Percentiles rank a stretch among this genome's conserved stretches.
Conservation (phyloP, 2,888 invertebrate genomes). For the Oasisia sp. region DNA sequence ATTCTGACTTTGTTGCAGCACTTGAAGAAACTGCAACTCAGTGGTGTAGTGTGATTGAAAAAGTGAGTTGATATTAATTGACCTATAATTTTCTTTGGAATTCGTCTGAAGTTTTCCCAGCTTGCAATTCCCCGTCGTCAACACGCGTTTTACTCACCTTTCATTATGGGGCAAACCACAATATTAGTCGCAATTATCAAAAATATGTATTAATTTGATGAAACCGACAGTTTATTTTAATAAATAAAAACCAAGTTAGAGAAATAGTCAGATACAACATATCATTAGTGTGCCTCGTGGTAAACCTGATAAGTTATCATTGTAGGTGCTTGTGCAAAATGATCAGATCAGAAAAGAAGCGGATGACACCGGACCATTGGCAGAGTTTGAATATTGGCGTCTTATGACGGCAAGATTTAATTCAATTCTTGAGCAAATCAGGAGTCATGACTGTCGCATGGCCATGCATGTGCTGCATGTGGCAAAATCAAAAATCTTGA, state of each 20-base stretch:
- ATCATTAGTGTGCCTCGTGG: background rate
- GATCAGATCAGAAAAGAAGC: constrained; percentile 83
- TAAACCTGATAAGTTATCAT: no score
- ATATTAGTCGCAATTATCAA: background rate
- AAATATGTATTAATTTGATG: background rate
- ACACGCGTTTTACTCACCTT: background rate
- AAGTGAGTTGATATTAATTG: constrained; percentile 43
- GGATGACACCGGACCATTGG: constrained; percentile 81
- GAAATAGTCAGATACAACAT: background rate
- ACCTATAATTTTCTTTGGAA: no score
- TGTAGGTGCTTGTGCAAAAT: constrained; percentile 80
- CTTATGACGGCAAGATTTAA: constrained; percentile 50
- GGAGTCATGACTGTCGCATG: constrained; percentile 53
- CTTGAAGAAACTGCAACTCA: constrained; percentile 53
- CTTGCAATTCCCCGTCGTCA: no score
- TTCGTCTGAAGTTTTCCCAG: no score
- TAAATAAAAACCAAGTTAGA: background rate
- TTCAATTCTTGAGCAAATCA: constrained; percentile 42
- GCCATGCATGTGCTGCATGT: constrained; percentile 59
- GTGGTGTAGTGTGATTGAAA: constrained; percentile 62
- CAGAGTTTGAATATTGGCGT: constrained; percentile 64
- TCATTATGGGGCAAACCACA: background rate
- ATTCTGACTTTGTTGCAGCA: constrained; percentile 71
- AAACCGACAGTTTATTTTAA: no score
- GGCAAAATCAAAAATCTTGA: constrained; percentile 56